Evolutionary conservation across 2,113 vertebrate species (phyloP).

Genomic region (Aptenodytes forsteri): DNA sequence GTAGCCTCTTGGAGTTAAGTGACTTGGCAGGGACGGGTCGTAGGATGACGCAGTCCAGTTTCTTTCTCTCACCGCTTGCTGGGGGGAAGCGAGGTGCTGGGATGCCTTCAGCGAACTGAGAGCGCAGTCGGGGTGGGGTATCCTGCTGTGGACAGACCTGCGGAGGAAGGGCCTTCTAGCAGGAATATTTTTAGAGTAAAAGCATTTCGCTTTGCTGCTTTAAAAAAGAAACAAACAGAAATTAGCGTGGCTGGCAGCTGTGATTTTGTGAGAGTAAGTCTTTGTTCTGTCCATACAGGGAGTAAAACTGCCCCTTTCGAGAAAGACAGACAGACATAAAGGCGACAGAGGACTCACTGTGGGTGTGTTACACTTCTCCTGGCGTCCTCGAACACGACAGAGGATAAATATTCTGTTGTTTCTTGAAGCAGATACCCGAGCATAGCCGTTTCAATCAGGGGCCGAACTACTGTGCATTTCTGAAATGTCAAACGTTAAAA

Average conservation of each 20-base stretch:
- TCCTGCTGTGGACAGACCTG: not conserved
- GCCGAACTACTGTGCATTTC: not conserved
- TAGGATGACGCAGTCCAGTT: no score
- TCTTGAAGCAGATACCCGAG: not conserved
- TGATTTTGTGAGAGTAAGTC: not conserved
- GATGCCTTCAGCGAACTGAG: not conserved
- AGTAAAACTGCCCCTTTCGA: not conserved
- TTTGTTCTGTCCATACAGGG: not conserved
- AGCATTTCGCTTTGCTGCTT: not conserved
- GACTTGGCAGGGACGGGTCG: not conserved
- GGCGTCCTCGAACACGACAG: not conserved
- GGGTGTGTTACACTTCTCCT: not conserved
- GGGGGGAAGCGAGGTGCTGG: not conserved
- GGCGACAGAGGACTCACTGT: not conserved
- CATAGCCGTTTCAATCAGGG: rapidly evolving
- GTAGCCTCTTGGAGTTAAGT: not conserved
- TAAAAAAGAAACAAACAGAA: not conserved
- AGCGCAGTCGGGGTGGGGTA: not conserved
- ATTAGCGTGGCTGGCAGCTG: no score
- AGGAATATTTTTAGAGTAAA: not conserved
- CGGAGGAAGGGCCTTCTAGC: not conserved
- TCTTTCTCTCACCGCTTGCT: not conserved
- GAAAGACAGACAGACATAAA: not conserved
- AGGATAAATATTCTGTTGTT: not conserved
- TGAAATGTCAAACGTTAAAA: not conserved